These are phyloP conservation scores for Apogon hyalosoma DNA, from an alignment of 2,797 vertebrate genomes.

Conservation along the genomic window DNA sequence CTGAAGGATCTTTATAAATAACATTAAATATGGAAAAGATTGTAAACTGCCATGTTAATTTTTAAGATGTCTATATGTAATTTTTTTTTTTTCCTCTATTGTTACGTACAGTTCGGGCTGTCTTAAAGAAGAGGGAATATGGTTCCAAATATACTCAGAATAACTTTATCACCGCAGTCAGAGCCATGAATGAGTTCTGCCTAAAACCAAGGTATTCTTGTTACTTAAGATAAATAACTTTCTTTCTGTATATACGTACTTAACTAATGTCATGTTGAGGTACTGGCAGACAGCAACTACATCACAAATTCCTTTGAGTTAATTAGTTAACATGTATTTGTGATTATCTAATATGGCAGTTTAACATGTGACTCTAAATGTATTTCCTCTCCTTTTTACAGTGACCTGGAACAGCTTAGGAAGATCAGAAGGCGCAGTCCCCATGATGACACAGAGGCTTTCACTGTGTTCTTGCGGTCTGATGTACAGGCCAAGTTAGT, in stretches of 20 bases:
- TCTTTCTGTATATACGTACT: too few species aligned
- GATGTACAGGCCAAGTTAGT: conserved; percentile 97
- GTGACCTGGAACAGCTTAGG: conserved; percentile 94
- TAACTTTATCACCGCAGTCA: conserved; percentile 98
- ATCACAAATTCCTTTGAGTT: conserved; percentile 35
- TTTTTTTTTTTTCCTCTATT: not conserved
- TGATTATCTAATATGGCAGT: conserved; percentile 48
- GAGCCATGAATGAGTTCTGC: conserved; percentile 99
- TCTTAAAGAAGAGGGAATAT: conserved; percentile 98
- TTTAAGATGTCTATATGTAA: not conserved
- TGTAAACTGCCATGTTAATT: too few species aligned
- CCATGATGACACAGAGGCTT: conserved; percentile 96
- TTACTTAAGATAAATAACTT: not conserved
- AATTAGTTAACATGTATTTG: conserved; percentile 55
- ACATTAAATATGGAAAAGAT: not conserved
- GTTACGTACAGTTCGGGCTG: conserved; percentile 89
- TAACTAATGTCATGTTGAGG: not conserved
- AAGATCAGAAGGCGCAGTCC: conserved; percentile 96
- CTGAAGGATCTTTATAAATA: not conserved
- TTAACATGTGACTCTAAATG: not conserved
- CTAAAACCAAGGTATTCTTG: conserved; percentile 93
- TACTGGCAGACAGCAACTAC: not conserved
- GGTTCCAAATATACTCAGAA: conserved; percentile 96
- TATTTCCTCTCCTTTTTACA: conserved; percentile 52
- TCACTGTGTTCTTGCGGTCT: conserved; percentile 97